Base-by-base conservation (phyloP, 1,140 invertebrate species). In the Drosophila mauritiana region DNA sequence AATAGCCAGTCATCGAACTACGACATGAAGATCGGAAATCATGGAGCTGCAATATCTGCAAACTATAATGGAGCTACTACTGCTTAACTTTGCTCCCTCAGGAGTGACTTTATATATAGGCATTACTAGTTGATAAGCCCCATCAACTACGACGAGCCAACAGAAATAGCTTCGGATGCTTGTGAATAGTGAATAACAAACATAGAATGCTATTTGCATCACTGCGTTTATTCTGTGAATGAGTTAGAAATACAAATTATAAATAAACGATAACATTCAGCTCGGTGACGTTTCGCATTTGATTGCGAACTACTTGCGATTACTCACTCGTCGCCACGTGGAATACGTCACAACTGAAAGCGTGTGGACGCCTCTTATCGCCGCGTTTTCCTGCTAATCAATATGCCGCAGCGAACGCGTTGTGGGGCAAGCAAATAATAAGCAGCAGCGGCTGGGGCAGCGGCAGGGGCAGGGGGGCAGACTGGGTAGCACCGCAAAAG, bases 401-500 rank as follows among this genome's bases (percentile, higher is more conserved):
- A 86, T 88, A 86, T 86, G 79, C 83, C 79, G 40, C 54, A 49
- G 13, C 31, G 15, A 54, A 59, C 53, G 65, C 68, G 76, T 27
- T 73, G 83, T 86, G 75, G 45, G 70, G 79, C 79, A 80, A 59
- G 77, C 67, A 13, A 39, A 90, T 89, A 89, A 88, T 80, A 80
- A 83, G 63, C 59, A 72, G 45, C 54, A 17, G 17, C 45, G 61
- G 49, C 55, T 46, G 68, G 55, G 22, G 31, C 17, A 20, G 36
- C 11, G 48, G 17, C 1, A 10, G 22, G 10, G 25, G 43, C n/a
- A 5, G 49, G 4, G 10, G 15, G 39, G 48, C 20, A 39, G 63
- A 62, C 59, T 39, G 48, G 54, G 46, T 43, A 46, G 48, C 46
- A 69, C 48, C 67, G 67, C 67, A 56, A 69, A 65, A 70, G 67